These are phyloP conservation scores for Lasioglossum lativentre DNA, from an alignment of 2,888 invertebrate genomes.

Conservation along the genomic window DNA sequence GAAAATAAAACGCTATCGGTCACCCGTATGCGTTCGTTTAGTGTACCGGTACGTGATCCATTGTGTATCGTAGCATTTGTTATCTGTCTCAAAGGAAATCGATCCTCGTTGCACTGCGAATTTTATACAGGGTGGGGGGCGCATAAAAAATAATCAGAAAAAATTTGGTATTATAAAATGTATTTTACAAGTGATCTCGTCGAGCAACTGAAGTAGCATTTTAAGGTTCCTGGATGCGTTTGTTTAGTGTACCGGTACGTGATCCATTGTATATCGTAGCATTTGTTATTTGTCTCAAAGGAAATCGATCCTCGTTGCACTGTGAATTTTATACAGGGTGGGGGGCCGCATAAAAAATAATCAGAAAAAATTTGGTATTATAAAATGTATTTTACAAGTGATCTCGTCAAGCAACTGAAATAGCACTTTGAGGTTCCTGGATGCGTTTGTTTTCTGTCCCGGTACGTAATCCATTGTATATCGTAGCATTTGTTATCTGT, in stretches of 20 bases:
- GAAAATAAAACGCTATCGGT: neutral
- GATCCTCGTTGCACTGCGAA: neutral
- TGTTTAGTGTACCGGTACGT: neutral
- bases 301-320: neutral
- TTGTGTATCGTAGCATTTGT: neutral
- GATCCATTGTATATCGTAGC: neutral
- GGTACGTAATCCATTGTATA: neutral
- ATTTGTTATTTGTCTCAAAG: neutral
- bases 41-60: neutral
- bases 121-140: neutral
- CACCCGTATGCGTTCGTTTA: neutral
- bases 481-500: neutral
- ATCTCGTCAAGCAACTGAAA: neutral
- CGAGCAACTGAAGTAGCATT: neutral
- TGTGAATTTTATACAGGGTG: neutral
- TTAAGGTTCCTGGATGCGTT: neutral
- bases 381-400: neutral
- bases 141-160: too few species aligned
- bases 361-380: neutral
- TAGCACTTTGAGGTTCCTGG: neutral
- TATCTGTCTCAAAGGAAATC: neutral
- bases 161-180: neutral
- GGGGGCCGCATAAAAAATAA: too few species aligned
- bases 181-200: neutral
- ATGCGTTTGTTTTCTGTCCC: neutral